phyloP scores from a whole-genome alignment of 2,888 invertebrate species.

The Scelioninae gen. 1 region DNA sequence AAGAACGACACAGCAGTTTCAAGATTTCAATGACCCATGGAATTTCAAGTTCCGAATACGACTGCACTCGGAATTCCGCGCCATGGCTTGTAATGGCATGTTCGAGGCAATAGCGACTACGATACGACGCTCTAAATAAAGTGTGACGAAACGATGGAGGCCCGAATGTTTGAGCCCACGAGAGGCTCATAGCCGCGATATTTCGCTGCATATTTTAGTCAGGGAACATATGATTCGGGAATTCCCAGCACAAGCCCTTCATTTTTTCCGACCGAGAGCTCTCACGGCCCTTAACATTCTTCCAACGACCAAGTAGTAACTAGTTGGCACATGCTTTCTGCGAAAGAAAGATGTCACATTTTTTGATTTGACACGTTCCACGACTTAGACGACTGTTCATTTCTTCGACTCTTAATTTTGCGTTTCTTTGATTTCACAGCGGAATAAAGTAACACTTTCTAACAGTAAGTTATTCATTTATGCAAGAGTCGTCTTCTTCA shows the following conservation, averaged over 20 bases:
- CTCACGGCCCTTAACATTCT: slow-evolving; percentile 49
- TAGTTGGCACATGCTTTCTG: slow-evolving; percentile 28
- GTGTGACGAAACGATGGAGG: slow-evolving; percentile 40
- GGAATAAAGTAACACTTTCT: too few species aligned
- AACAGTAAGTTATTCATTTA: too few species aligned
- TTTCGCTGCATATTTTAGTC: slow-evolving; percentile 37
- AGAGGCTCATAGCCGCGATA: slow-evolving; percentile 23
- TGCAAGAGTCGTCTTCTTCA: too few species aligned
- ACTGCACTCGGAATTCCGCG: slow-evolving; percentile 12
- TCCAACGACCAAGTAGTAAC: slow-evolving; percentile 40
- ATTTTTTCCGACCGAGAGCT: slow-evolving; percentile 51
- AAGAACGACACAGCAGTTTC: slow-evolving; percentile 24
- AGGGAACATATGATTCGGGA: slow-evolving; percentile 12
- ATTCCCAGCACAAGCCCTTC: slow-evolving; percentile 23
- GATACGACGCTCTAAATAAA: slow-evolving; percentile 37
- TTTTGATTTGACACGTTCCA: slow-evolving; percentile 62
- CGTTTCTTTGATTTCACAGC: too few species aligned
- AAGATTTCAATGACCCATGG: slow-evolving; percentile 38
- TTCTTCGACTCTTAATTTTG: too few species aligned
- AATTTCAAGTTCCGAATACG: slow-evolving; percentile 27
- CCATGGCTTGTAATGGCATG: slow-evolving; percentile 11
- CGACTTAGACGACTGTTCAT: slow-evolving; percentile 49
- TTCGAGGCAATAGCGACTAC: slow-evolving; percentile 7
- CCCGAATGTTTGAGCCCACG: slow-evolving; percentile 22
- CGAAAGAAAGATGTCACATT: slow-evolving; percentile 38